Base-by-base conservation (phyloP, 2,888 invertebrate species). In the Ommatoiulus sabulosus region DNA sequence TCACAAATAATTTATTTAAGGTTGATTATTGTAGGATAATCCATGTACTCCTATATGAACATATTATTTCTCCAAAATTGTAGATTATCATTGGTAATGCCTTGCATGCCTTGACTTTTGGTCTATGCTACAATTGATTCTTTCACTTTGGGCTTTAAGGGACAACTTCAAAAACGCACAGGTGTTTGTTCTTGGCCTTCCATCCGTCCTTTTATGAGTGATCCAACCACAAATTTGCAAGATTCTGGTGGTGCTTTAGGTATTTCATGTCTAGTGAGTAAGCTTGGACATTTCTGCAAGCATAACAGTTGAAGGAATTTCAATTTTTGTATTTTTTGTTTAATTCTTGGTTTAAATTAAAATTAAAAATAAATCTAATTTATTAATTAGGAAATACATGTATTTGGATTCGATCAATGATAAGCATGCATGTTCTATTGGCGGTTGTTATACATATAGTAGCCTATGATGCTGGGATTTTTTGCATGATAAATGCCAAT, bases 161-260 rank as follows among this genome's bases (percentile, higher is more conserved):
- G 48, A 86, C 86, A 86, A 48, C 86, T 86, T 86, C 86, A 86
- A 48, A 86, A 86, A 44, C 44, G 86, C 46, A 48, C 86, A 6
- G 86, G 48, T 86, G 80, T 87, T 57, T 72, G 87, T 87, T 87
- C 87, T 35, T 87, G 87, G 87, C 87, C 87, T 57, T 87, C 87
- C 20, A 44, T 80, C 57, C 87, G 87, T 17, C 86, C 86, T 48
- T 86, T 86, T 48, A 86, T 80, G 80, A 80, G 80, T 35, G 80
- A 80, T 80, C 80, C 80, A 80, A 80, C 80, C 80, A 80, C 80
- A 80, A 80, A 80, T 80, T 35, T 80, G 15, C 80, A 7, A 80
- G 80, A 20, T 80, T 80, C 80, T 35, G 35, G 35, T 80, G 80
- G 80, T 80, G 80, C 80, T 80, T 80, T 80, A 35, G 80, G 35